A percentile compares a stretch with the other conserved stretches of the same genome.
Evolutionary conservation across 2,797 vertebrate genomes (phyloP).

Genomic region (Coccyzus lansbergi): DNA sequence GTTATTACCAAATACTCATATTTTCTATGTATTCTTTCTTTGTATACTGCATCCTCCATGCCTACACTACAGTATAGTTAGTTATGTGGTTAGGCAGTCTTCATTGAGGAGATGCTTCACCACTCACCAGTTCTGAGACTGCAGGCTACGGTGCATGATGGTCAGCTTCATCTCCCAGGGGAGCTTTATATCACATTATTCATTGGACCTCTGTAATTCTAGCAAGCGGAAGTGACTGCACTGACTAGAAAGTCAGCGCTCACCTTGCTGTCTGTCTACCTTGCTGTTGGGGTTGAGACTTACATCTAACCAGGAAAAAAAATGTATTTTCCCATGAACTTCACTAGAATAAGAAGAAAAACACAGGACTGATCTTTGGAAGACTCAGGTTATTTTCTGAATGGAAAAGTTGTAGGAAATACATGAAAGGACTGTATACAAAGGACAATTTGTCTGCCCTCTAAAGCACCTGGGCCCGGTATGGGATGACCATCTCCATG

Average conservation of each 20-base stretch:
- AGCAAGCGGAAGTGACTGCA: not conserved
- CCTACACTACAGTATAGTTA: not conserved
- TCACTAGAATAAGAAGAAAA: not conserved
- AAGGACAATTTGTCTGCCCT: not conserved
- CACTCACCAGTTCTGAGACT: not conserved
- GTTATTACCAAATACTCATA: not conserved
- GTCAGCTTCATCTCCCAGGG: not conserved
- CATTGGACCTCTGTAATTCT: not conserved
- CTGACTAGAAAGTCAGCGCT: not conserved
- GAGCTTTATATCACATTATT: not conserved
- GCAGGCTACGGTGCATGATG: not conserved
- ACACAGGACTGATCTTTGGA: not conserved
- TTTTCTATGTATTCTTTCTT: not conserved
- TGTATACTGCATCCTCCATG: not conserved
- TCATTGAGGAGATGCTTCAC: not conserved
- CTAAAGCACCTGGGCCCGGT: accelerated
- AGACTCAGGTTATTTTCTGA: not conserved
- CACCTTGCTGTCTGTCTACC: not conserved
- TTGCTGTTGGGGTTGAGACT: not conserved
- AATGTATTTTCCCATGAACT: not conserved
- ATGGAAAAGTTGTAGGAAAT: not conserved
- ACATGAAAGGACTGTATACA: not conserved
- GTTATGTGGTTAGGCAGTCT: not conserved
- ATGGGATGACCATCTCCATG: not conserved
- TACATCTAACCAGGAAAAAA: not conserved